These are phyloP conservation scores for Aquatica leii DNA, from an alignment of 2,888 invertebrate genomes.

Conservation along the genomic window DNA sequence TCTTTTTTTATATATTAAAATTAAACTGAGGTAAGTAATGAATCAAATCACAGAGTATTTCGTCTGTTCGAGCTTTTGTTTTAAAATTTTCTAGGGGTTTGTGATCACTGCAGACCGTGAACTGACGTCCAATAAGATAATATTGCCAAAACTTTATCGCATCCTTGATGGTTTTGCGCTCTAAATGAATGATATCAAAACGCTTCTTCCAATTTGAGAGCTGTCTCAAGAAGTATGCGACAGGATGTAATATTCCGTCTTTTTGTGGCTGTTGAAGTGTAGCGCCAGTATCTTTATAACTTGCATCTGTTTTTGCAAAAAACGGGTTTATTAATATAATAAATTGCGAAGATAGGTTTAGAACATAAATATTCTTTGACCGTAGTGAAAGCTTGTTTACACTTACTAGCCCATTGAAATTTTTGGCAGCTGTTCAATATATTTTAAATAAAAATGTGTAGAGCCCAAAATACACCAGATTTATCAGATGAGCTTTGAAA, in stretches of 20 bases:
- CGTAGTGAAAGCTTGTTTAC: too few relatives aligned
- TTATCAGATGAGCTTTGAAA: too few relatives aligned
- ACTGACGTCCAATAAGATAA: too few relatives aligned
- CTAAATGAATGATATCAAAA: conserved; percentile 37
- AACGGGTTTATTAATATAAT: not conserved
- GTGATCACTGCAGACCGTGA: too few relatives aligned
- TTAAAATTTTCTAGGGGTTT: too few relatives aligned
- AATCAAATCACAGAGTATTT: too few relatives aligned
- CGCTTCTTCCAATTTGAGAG: conserved; percentile 39
- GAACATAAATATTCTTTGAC: conserved; percentile 21
- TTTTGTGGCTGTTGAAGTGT: conserved; percentile 42
- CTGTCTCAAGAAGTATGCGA: conserved; percentile 40
- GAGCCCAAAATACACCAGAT: too few relatives aligned
- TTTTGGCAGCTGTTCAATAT: conserved; percentile 12
- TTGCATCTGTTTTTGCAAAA: conserved; percentile 25
- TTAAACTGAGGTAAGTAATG: too few relatives aligned
- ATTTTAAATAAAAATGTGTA: conserved; percentile 25
- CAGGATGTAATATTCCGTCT: conserved; percentile 33
- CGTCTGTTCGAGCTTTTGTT: too few relatives aligned
- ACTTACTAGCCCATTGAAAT: conserved; percentile 23
- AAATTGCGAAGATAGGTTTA: conserved; percentile 4
- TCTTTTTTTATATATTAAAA: too few relatives aligned
- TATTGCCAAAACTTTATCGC: too few relatives aligned
- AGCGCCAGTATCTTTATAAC: conserved; percentile 40
- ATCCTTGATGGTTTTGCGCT: conserved; percentile 43